Percentiles rank a stretch among this genome's conserved stretches.
Conservation (phyloP, 2,888 invertebrate species). For the Mystacides longicornis region DNA sequence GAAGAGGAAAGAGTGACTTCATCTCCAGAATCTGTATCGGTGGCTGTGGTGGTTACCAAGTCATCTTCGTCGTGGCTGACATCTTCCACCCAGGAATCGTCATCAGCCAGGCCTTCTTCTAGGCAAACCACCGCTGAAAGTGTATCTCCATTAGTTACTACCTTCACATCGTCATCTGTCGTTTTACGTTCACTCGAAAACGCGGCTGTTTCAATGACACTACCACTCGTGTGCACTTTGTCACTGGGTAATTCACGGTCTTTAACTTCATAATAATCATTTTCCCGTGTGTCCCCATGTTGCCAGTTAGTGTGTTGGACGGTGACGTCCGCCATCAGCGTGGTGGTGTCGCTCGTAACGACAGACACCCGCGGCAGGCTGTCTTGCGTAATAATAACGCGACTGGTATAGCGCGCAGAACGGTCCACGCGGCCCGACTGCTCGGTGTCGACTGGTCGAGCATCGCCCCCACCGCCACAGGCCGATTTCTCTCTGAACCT, state of each 20-base stretch:
- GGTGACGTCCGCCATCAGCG: constrained; percentile 57
- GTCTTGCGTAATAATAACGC: constrained; percentile 85
- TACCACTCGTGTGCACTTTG: constrained; percentile 32
- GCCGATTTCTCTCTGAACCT: constrained; percentile 32
- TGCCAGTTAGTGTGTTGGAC: constrained; percentile 61
- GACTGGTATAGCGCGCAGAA: constrained; percentile 72
- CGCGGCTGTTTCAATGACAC: constrained; percentile 23
- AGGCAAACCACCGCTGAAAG: constrained; percentile 65
- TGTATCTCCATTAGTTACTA: constrained; percentile 63
- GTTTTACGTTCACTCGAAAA: constrained; percentile 33
- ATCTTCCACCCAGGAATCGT: constrained; percentile 89
- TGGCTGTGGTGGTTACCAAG: constrained; percentile 53
- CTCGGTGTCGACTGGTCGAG: constrained; percentile 47
- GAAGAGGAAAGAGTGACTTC: constrained; percentile 52
- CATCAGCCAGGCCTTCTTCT: constrained; percentile 82
- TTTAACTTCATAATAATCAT: constrained; percentile 32
- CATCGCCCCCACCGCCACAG: constrained; percentile 36
- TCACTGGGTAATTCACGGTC: constrained; percentile 39
- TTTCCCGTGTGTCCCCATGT: constrained; percentile 28
- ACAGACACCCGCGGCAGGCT: constrained; percentile 49
- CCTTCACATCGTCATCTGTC: constrained; percentile 55
- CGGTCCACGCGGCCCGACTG: constrained; percentile 47
- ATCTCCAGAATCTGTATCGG: constrained; percentile 59
- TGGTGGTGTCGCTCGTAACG: constrained; percentile 69
- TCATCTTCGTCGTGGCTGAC: constrained; percentile 72